A percentile compares a stretch with the other conserved stretches of the same genome.
phyloP scores from a whole-genome alignment of 2,113 vertebrate species.

The Actinemys pallida region DNA sequence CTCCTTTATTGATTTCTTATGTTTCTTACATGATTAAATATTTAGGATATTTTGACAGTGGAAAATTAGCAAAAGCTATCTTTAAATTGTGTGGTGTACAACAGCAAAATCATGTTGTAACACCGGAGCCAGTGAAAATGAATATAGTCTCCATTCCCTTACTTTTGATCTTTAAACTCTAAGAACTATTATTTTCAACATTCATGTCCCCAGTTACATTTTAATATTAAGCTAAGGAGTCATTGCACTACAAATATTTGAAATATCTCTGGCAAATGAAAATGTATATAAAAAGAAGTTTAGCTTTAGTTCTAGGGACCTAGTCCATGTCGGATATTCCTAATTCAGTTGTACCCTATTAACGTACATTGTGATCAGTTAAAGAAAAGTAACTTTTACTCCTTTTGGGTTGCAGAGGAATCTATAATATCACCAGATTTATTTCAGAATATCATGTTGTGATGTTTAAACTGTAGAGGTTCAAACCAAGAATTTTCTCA shows the following conservation, averaged over 20 bases:
- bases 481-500: neutral
- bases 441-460: neutral
- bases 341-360: neutral
- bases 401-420: neutral
- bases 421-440: neutral
- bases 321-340: neutral
- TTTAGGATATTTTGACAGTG: constrained; percentile 12
- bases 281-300: neutral
- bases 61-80: neutral
- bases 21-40: neutral
- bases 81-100: accelerated
- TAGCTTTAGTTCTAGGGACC: neutral
- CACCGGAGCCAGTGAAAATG: neutral
- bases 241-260: neutral
- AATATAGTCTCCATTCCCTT: neutral
- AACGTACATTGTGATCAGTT: neutral
- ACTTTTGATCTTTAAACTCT: neutral
- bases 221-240: neutral
- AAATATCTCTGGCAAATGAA: neutral
- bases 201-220: neutral
- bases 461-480: neutral
- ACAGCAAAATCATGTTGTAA: accelerated
- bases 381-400: neutral
- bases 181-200: neutral
- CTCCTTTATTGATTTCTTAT: neutral